Base-by-base conservation (phyloP, 2,888 invertebrate genomes). In the Leucoptera coffeella region DNA sequence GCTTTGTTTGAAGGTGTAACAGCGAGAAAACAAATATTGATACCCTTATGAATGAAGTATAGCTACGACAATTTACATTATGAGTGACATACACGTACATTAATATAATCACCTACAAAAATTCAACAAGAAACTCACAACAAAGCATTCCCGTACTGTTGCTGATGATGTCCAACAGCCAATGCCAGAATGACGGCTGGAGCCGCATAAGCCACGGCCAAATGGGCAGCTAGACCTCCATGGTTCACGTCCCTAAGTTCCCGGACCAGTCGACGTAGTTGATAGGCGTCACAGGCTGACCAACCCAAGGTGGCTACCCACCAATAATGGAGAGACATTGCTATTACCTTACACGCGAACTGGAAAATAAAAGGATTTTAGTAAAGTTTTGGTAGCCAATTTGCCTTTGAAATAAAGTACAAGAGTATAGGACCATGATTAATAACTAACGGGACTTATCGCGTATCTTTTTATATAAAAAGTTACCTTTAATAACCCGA, bases 211-310 rank as follows among this genome's bases (percentile, higher is more conserved):
- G 93, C 95, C 46, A 90, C 77, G 10, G 89, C 85, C 40, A 92
- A 89, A 51, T 91, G 95, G 50, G 94, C 91, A 48, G 90, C 89
- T 31, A 80, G 75, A 17, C 88, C 86, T 4, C 92, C 95, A 53
- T 93, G 91, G 72, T 96, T 95, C 25, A 96, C 92, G 57, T 95
- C 94, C 3, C 95, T 75, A 76, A 95, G 85, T 65, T 95, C 95
- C 3, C 93, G 91, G 38, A 96, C 65, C 82, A 95, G 89, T 23
- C 96, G 77, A 47, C 95, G 90, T 30, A 95, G 72, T 59, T 96
- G 95, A 39, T 94, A 78, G 15, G 91, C 88, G 57, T 93, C 93
- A 28, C 93, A 86, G 38, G 94, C 79, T 41, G 87, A 79, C 96
- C 96, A 96, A 12, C 84, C 84, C 45, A 94, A 89, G 9, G 90